Evolutionary conservation across 2,888 invertebrate genomes (phyloP).

Genomic region (Marasmarcha lunaedactyla): DNA sequence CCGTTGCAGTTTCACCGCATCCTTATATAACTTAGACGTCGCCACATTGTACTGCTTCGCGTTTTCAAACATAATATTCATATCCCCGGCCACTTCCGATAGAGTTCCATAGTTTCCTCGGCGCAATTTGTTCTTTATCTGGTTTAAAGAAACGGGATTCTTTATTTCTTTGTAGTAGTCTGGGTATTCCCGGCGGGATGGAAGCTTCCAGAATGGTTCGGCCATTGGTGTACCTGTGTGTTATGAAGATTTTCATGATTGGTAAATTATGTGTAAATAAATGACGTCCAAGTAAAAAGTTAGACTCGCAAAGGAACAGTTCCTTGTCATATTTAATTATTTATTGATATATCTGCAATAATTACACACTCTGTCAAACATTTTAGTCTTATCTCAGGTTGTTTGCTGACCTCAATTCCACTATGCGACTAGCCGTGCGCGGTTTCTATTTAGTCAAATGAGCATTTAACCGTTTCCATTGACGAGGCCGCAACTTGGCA

Average conservation of each 20-base stretch:
- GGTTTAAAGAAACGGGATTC: conserved; percentile 92
- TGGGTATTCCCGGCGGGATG: conserved; percentile 90
- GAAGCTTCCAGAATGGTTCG: conserved; percentile 94
- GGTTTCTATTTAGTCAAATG: too few relatives aligned
- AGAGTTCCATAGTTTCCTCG: conserved; percentile 86
- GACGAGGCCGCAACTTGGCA: too few relatives aligned
- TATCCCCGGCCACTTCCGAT: conserved; percentile 91
- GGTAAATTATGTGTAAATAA: too few relatives aligned
- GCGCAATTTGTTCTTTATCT: conserved; percentile 88
- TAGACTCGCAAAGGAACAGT: too few relatives aligned
- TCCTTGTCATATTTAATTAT: too few relatives aligned
- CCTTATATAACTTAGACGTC: conserved; percentile 83
- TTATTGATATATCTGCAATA: too few relatives aligned
- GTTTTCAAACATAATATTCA: conserved; percentile 97
- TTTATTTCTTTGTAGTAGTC: conserved; percentile 98
- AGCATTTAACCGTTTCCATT: too few relatives aligned
- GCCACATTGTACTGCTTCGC: conserved; percentile 89
- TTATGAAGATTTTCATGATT: conserved; percentile 8
- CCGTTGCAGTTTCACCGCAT: conserved; percentile 87
- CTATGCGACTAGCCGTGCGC: too few relatives aligned
- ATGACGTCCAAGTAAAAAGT: too few relatives aligned
- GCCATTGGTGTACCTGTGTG: conserved; percentile 84
- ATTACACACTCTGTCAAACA: too few relatives aligned
- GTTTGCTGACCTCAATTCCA: too few relatives aligned
- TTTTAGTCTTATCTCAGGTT: too few relatives aligned